Evolutionary conservation across 2,797 vertebrate genomes (phyloP).

Genomic region (Macrochelys suwanniensis): DNA sequence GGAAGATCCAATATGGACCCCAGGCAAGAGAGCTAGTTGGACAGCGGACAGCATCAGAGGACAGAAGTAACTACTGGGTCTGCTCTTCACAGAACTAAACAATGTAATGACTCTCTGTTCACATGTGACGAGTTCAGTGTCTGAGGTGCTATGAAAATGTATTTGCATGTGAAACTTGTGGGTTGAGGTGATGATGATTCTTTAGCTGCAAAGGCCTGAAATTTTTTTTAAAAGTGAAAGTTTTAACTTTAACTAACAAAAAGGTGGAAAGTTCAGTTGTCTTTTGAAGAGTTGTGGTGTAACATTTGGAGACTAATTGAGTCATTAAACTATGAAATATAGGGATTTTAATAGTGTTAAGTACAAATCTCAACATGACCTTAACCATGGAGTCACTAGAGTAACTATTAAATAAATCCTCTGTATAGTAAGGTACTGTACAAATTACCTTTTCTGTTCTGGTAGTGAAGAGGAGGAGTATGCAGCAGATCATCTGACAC

Average conservation of each 20-base stretch:
- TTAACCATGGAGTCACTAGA: neutral
- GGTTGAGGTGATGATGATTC: neutral
- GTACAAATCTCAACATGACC: neutral
- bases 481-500: neutral
- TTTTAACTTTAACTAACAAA: neutral
- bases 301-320: neutral
- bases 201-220: neutral
- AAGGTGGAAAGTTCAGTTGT: neutral
- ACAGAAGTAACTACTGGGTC: neutral
- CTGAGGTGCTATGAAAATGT: neutral
- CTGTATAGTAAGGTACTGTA: neutral
- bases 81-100: neutral
- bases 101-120: neutral
- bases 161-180: neutral
- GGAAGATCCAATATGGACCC: neutral
- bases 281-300: slow-evolving; percentile 2
- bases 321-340: neutral
- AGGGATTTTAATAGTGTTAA: slow-evolving; percentile 14
- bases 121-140: neutral
- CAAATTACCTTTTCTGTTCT: neutral
- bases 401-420: neutral
- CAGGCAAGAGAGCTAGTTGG: neutral
- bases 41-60: neutral
- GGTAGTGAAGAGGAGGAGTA: neutral
- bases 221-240: neutral